A percentile compares a stretch with the other conserved stretches of the same genome.
phyloP scores from a whole-genome alignment of 37 sponge, comb jelly and placozoan genomes.

The Petrosia ficiformis region DNA sequence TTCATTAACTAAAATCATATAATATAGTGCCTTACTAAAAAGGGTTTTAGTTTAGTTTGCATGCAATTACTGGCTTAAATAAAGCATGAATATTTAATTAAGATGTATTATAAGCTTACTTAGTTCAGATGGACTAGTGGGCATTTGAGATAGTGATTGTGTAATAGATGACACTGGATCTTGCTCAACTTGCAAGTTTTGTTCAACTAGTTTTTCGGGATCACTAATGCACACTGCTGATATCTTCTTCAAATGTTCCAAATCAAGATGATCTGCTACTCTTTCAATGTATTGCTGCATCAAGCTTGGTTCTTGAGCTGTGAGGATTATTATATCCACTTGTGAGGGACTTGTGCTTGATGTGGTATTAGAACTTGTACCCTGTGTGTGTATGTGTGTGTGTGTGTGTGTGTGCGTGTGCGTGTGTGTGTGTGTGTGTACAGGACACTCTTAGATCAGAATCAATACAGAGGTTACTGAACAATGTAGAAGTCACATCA shows the following conservation, averaged over 20 bases:
- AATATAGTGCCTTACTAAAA: too few relatives aligned
- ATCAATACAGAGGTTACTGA: too few relatives aligned
- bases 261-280: slow-evolving; percentile 22
- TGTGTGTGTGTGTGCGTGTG: slow-evolving; percentile 36
- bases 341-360: slow-evolving; percentile 34
- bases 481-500: too few relatives aligned
- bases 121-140: slow-evolving; percentile 27
- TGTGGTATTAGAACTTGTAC: not conserved
- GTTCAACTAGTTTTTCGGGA: slow-evolving; percentile 27
- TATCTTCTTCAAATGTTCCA: slow-evolving; percentile 62
- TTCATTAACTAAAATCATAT: too few relatives aligned
- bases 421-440: slow-evolving; percentile 30
- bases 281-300: slow-evolving; percentile 18
- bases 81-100: not conserved
- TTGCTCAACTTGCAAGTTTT: not conserved
- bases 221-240: slow-evolving; percentile 53
- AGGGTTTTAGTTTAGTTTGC: too few relatives aligned
- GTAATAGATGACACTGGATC: not conserved
- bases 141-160: slow-evolving; percentile 1
- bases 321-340: slow-evolving; percentile 60
- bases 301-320: slow-evolving; percentile 11
- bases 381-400: not conserved
- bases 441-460: too few relatives aligned
- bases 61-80: too few relatives aligned
- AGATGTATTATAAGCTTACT: not conserved